Conservation (phyloP, 2,797 vertebrate genomes). For the Epinephelus malabaricus region DNA sequence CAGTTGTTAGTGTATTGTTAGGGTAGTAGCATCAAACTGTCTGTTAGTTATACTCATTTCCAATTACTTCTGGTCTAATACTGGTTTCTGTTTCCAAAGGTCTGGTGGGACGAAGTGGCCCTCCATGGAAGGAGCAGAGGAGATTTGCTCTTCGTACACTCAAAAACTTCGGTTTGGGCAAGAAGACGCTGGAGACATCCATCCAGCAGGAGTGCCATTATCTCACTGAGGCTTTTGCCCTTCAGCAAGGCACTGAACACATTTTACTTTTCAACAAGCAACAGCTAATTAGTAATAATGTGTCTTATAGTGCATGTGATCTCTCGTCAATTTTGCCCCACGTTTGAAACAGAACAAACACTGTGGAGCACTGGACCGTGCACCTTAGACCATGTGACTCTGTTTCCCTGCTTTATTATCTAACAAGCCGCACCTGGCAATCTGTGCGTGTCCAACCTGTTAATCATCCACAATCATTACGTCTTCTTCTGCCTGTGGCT, state of each 20-base stretch:
- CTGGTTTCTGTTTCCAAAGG: constrained; percentile 61
- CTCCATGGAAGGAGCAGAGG: constrained; percentile 75
- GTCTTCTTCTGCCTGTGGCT: not conserved
- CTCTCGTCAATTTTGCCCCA: too few species aligned
- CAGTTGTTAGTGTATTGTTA: too few species aligned
- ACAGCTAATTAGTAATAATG: not conserved
- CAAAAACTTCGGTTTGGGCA: constrained; percentile 81
- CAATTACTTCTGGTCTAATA: not conserved
- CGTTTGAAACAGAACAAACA: too few species aligned
- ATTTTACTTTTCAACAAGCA: not conserved
- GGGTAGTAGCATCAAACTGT: too few species aligned
- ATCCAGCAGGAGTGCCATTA: constrained; percentile 77
- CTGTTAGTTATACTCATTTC: too few species aligned
- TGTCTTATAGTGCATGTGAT: too few species aligned
- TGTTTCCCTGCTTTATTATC: too few species aligned
- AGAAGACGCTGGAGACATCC: constrained; percentile 67
- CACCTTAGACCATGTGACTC: too few species aligned
- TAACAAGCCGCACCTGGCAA: not conserved
- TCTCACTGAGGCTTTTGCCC: constrained; percentile 67
- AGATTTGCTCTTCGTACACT: constrained; percentile 82
- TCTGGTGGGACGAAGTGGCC: constrained; percentile 65
- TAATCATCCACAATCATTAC: not conserved
- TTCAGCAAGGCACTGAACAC: constrained; percentile 62
- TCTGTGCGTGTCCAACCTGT: too few species aligned
- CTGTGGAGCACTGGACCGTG: too few species aligned